A percentile compares a stretch with the other conserved stretches of the same genome.
These are phyloP conservation scores for Sabatieria punctata DNA, from an alignment of 2,888 invertebrate species.

Conservation along the genomic window DNA sequence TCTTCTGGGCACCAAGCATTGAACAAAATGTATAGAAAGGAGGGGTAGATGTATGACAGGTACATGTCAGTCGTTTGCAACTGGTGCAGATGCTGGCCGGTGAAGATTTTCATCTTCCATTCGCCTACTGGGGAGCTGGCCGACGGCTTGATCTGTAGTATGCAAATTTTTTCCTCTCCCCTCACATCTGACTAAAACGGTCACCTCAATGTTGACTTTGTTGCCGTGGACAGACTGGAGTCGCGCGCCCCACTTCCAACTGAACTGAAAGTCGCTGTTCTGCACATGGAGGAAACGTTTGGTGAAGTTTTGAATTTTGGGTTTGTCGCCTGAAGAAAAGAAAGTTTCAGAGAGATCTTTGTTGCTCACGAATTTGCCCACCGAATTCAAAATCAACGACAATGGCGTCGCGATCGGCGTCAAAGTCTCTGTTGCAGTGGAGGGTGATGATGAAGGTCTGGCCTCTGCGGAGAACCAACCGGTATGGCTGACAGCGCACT, in stretches of 20 bases:
- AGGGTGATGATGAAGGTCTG: too few species aligned
- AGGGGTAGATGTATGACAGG: background rate
- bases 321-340: too few species aligned
- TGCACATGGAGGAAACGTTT: too few species aligned
- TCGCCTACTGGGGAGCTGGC: background rate
- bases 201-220: too few species aligned
- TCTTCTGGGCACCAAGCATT: conserved; percentile 3
- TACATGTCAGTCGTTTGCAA: background rate
- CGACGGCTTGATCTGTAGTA: too few species aligned
- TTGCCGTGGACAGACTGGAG: too few species aligned
- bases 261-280: too few species aligned
- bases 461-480: background rate
- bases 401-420: background rate
- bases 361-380: background rate
- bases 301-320: too few species aligned
- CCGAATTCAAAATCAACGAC: background rate
- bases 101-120: background rate
- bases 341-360: background rate
- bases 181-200: too few species aligned
- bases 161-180: too few species aligned
- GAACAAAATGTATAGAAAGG: background rate
- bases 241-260: too few species aligned
- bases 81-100: background rate
- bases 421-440: background rate
- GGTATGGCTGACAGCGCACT: background rate